Evolutionary conservation across 2,113 vertebrate genomes (phyloP).

Genomic region (Todiramphus saurophagus): DNA sequence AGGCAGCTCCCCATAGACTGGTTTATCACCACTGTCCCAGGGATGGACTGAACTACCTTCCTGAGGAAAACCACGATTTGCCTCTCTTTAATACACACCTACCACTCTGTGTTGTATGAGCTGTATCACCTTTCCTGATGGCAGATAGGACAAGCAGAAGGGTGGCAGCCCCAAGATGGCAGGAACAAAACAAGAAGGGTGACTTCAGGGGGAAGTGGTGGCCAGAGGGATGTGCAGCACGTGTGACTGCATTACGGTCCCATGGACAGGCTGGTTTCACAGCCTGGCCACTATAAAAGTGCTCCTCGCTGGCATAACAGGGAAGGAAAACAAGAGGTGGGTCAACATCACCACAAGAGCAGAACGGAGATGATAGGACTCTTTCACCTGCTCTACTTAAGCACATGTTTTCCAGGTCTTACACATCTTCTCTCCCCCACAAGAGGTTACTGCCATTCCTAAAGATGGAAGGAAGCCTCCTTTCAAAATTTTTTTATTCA

Average conservation of each 20-base stretch:
- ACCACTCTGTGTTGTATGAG: not conserved
- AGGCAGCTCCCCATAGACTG: not conserved
- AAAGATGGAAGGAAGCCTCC: not conserved
- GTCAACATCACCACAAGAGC: not conserved
- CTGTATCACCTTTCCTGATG: not conserved
- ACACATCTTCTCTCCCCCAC: not conserved
- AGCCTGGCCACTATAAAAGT: not conserved
- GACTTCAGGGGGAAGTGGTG: not conserved
- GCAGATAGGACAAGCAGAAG: not conserved
- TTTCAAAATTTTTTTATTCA: not conserved
- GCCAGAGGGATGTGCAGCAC: not conserved
- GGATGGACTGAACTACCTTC: not conserved
- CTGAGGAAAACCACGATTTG: not conserved
- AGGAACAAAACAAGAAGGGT: not conserved
- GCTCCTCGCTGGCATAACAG: not conserved
- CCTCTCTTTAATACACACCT: not conserved
- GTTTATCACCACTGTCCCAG: not conserved
- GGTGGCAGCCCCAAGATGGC: not conserved
- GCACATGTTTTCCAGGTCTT: not conserved
- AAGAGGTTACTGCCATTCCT: not conserved
- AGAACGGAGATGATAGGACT: not conserved
- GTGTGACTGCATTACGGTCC: fast-evolving
- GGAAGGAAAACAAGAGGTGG: not conserved
- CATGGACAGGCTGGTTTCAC: not conserved
- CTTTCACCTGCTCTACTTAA: not conserved